Percentiles rank a stretch among this genome's conserved stretches.
Conservation (phyloP, 1,140 invertebrate species). For the silkworm (Bombyx mori) region ASM3026992v2 NC_085113.1:597501-598000, state of each 20-base stretch:
- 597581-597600: conserved; percentile 35
- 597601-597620: conserved; percentile 13
- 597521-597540: not conserved
- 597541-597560: conserved; percentile 53
- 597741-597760: conserved; percentile 54
- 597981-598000: too few species aligned
- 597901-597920: too few species aligned
- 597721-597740: conserved; percentile 65
- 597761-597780: conserved; percentile 27
- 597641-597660: conserved; percentile 16
- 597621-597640: conserved; percentile 23
- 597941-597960: too few species aligned
- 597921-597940: too few species aligned
- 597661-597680: conserved; percentile 9
- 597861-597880: too few species aligned
- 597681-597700: conserved; percentile 20
- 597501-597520: too few species aligned
- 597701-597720: conserved; percentile 46
- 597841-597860: too few species aligned
- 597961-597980: too few species aligned
- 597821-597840: too few species aligned
- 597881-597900: too few species aligned
- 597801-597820: conserved; percentile 5
- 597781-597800: conserved; percentile 50
- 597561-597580: conserved; percentile 63